Conservation (phyloP, 2,888 invertebrate genomes). For the Cheilosia vernalis region DNA sequence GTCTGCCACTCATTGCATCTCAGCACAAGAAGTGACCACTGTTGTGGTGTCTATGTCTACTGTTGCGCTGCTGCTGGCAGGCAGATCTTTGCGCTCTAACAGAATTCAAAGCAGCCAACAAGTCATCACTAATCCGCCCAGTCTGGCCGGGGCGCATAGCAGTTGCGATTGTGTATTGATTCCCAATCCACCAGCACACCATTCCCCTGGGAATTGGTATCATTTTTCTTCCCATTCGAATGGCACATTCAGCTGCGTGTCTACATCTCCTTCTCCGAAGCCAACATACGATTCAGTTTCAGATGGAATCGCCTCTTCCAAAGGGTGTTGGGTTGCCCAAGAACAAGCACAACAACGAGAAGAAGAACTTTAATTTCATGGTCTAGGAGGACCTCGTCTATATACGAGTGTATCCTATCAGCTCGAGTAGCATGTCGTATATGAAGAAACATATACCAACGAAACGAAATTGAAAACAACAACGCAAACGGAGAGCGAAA, state of each 20-base stretch:
- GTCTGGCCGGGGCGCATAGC: slow-evolving; percentile 34
- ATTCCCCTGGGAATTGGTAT: slow-evolving; percentile 69
- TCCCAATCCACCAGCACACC: slow-evolving; percentile 46
- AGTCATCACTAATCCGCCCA: slow-evolving; percentile 69
- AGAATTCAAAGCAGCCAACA: slow-evolving; percentile 72
- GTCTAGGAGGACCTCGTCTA: slow-evolving; percentile 60
- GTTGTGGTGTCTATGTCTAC: slow-evolving; percentile 13
- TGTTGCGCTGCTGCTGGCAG: slow-evolving; percentile 11
- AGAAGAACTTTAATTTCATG: slow-evolving; percentile 72
- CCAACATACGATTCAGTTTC: slow-evolving; percentile 41
- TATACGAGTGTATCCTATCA: slow-evolving; percentile 27
- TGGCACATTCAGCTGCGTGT: slow-evolving; percentile 64
- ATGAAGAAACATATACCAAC: not conserved
- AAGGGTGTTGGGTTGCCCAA: slow-evolving; percentile 64
- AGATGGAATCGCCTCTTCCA: slow-evolving; percentile 63
- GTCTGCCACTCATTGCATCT: slow-evolving; percentile 69
- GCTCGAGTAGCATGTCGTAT: slow-evolving; percentile 53
- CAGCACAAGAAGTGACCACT: slow-evolving; percentile 60
- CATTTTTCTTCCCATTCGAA: slow-evolving; percentile 63
- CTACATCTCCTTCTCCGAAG: slow-evolving; percentile 30
- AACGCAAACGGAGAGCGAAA: slow-evolving; percentile 49
- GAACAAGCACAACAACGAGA: slow-evolving; percentile 30
- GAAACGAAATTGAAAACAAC: slow-evolving; percentile 66
- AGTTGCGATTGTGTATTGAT: slow-evolving; percentile 57
- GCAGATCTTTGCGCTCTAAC: slow-evolving; percentile 51